A percentile compares a stretch with the other conserved stretches of the same genome.
These are phyloP conservation scores for Stenopsyche tienmushanensis DNA, from an alignment of 1,140 invertebrate species.

Conservation along the genomic window DNA sequence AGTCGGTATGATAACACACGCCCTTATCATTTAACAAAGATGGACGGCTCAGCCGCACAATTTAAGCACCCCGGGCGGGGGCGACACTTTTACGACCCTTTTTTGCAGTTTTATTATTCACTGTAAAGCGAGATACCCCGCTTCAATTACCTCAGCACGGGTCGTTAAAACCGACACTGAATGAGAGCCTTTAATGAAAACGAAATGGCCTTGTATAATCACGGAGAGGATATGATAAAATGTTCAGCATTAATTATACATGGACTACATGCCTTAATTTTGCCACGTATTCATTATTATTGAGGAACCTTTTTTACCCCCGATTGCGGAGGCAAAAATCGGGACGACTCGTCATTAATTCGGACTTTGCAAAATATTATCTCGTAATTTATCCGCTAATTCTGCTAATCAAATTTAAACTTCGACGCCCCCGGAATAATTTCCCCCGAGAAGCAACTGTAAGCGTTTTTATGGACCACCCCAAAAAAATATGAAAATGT, in stretches of 20 bases:
- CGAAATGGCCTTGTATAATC: conserved; percentile 16
- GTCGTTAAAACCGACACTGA: conserved; percentile 8
- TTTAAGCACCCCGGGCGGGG: neutral
- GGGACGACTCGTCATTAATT: no score
- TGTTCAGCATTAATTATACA: conserved; percentile 9
- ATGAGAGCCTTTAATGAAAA: conserved; percentile 14
- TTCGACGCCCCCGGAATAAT: no score
- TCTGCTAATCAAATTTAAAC: no score
- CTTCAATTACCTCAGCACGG: conserved; percentile 12
- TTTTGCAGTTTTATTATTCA: neutral
- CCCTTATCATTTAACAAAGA: conserved; percentile 26
- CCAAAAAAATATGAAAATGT: no score
- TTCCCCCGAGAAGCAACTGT: no score
- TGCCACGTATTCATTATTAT: neutral
- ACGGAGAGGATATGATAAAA: conserved; percentile 20
- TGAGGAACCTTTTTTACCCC: no score
- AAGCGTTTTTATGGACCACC: no score
- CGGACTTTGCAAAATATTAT: no score
- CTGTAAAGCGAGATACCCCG: neutral
- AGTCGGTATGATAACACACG: conserved; percentile 27
- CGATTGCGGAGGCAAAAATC: no score
- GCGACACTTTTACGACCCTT: conserved; percentile 7
- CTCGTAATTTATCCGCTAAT: no score
- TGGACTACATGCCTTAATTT: neutral
- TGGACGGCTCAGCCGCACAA: conserved; percentile 17